Conservation (phyloP, 2,113 vertebrate genomes). For the Gymnobelideus leadbeateri region DNA sequence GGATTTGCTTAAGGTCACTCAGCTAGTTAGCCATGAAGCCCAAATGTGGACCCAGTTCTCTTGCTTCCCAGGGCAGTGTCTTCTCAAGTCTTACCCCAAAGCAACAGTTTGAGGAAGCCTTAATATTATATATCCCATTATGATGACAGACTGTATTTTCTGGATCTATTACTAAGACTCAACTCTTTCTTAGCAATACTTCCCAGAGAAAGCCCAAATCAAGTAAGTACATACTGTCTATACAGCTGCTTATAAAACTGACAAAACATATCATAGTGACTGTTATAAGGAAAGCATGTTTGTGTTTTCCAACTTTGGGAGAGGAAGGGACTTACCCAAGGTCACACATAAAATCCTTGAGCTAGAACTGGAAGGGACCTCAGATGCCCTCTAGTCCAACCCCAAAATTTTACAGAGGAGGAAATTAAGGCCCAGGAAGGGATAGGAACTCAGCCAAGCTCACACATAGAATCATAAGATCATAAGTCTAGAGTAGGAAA, state of each 20-base stretch:
- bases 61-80: not conserved
- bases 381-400: not conserved
- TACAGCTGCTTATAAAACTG: constrained; percentile 43
- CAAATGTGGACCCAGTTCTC: not conserved
- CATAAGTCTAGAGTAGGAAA: not conserved
- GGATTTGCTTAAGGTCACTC: not conserved
- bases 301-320: not conserved
- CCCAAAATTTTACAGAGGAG: not conserved
- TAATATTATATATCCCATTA: constrained; percentile 32
- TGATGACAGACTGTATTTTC: not conserved
- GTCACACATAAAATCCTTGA: not conserved
- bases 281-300: not conserved
- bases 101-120: constrained; percentile 27
- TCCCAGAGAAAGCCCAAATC: not conserved
- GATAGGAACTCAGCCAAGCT: not conserved
- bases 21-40: not conserved
- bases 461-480: not conserved
- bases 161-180: constrained; percentile 44
- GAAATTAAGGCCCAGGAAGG: not conserved
- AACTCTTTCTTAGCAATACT: constrained; percentile 26
- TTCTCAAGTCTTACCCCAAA: constrained; percentile 4
- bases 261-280: not conserved
- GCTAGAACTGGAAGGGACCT: not conserved
- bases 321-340: not conserved
- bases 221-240: not conserved